Evolutionary conservation across 2,797 vertebrate genomes (phyloP).

Genomic region (Aphelocoma californica): DNA sequence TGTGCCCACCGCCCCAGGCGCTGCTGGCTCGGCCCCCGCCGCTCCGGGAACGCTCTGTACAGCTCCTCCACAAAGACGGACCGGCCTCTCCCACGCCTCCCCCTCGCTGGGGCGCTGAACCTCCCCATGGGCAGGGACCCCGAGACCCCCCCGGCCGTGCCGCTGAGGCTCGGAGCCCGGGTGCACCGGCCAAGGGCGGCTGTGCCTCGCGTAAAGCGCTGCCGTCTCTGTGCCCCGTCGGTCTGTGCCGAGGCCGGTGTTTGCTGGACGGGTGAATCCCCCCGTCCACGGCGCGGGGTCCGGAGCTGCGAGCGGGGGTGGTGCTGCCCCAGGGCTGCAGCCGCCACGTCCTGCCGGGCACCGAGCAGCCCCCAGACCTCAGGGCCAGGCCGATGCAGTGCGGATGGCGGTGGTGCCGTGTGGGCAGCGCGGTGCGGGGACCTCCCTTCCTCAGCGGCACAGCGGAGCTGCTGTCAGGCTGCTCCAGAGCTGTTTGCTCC

Average conservation of each 20-base stretch:
- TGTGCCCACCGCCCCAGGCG: background rate
- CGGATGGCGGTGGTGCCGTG: rapidly evolving
- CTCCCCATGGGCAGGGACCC: background rate
- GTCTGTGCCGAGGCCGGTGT: background rate
- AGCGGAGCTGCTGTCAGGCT: background rate
- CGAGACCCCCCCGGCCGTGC: background rate
- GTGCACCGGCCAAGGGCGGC: background rate
- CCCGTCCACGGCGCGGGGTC: background rate
- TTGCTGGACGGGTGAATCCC: background rate
- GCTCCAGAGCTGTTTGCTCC: background rate
- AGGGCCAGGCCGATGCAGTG: background rate
- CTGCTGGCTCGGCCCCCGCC: background rate
- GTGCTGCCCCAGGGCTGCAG: background rate
- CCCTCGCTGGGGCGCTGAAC: background rate
- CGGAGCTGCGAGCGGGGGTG: too few relatives aligned
- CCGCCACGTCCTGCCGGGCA: background rate
- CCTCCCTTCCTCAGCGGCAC: background rate
- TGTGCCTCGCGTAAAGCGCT: rapidly evolving
- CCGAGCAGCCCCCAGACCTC: background rate
- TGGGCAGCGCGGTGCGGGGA: background rate
- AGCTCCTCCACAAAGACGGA: background rate
- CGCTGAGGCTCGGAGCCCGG: background rate
- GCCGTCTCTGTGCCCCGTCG: background rate
- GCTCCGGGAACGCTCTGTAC: background rate
- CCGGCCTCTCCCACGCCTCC: constrained; percentile 10